Percentiles rank a stretch among this genome's conserved stretches.
Conservation (phyloP, 2,888 invertebrate genomes). For the Tillus elongatus region DNA sequence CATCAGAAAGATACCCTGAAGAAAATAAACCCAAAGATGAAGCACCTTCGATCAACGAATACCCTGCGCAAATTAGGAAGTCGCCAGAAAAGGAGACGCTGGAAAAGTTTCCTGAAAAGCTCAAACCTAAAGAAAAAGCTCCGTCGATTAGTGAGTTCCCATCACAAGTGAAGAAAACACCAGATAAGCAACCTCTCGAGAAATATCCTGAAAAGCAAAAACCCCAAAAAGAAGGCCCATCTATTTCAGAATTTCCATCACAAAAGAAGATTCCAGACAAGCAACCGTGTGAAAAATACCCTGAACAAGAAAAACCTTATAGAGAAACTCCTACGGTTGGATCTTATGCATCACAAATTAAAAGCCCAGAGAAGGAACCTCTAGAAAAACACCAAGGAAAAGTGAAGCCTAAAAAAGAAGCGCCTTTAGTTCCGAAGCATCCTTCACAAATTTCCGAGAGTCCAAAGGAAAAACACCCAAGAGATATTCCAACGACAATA, state of each 20-base stretch:
- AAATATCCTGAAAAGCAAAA: neutral
- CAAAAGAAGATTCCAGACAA: neutral
- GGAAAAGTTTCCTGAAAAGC: slow-evolving; percentile 14
- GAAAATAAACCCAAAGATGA: slow-evolving; percentile 15
- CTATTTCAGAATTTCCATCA: neutral
- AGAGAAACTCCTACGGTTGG: neutral
- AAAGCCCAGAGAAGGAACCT: neutral
- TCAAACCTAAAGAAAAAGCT: slow-evolving; percentile 17
- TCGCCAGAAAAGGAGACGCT: slow-evolving; percentile 17
- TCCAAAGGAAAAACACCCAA: neutral
- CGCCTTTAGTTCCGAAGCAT: slow-evolving; percentile 4
- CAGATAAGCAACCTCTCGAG: neutral
- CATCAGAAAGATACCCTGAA: slow-evolving; percentile 20
- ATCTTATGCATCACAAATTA: neutral
- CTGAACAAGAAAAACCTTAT: neutral
- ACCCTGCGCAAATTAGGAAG: slow-evolving; percentile 21
- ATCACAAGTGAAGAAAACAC: slow-evolving; percentile 8
- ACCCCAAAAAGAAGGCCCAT: slow-evolving; percentile 3
- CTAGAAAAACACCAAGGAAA: neutral
- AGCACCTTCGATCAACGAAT: slow-evolving; percentile 18
- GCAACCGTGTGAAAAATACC: neutral
- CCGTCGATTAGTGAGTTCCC: slow-evolving; percentile 17
- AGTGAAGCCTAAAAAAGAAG: neutral
- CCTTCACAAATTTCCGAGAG: neutral
- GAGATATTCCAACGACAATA: neutral